A percentile compares a stretch with the other conserved stretches of the same genome.
phyloP scores from a whole-genome alignment of 2,113 vertebrate species.

The Pithys albifrons region DNA sequence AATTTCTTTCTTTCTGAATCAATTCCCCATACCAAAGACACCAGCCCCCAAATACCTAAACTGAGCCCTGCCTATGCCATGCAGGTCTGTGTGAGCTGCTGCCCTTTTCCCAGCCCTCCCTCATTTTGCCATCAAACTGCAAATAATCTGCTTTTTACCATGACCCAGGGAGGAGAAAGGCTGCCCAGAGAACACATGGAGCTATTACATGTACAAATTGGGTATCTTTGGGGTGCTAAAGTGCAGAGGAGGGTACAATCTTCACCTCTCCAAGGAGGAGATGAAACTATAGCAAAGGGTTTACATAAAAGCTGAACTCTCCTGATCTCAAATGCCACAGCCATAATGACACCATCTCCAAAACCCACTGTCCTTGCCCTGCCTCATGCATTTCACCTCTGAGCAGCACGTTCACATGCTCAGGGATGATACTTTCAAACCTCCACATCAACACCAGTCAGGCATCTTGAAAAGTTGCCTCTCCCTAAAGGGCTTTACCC shows the following conservation, averaged over 20 bases:
- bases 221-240: neutral
- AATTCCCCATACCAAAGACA: neutral
- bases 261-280: neutral
- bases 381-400: neutral
- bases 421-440: neutral
- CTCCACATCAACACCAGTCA: neutral
- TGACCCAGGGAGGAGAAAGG: neutral
- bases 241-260: neutral
- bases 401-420: accelerated
- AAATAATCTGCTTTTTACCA: neutral
- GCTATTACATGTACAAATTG: neutral
- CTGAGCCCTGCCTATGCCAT: neutral
- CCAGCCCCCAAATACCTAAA: neutral
- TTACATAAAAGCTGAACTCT: neutral
- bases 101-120: neutral
- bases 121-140: neutral
- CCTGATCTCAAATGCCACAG: neutral
- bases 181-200: neutral
- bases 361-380: neutral
- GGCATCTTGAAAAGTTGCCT: neutral
- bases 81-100: neutral
- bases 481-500: neutral
- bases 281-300: neutral
- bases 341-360: neutral
- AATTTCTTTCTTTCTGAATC: neutral